Base-by-base conservation (phyloP, 1,140 invertebrate species). In the Cherax destructor region DNA sequence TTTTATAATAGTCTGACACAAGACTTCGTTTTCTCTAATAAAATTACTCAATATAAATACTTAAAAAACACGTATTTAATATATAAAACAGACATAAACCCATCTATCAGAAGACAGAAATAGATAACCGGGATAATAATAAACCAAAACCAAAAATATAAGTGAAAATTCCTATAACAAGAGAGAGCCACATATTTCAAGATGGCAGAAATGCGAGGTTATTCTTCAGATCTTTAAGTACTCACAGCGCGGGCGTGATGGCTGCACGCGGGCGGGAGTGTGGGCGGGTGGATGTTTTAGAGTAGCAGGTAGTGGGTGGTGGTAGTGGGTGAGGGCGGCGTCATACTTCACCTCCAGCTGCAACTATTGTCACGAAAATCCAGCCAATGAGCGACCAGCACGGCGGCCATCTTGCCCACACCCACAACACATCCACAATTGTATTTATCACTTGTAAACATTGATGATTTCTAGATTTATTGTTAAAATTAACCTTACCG, bases 341-440 rank as follows among this genome's bases (percentile, higher is more conserved):
- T 9, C 77, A n/a, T 59, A 65, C 13, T 80, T 59, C 86, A 80
- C 78, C 86, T 76, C 49, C 76, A 30, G 59, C 86, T 80, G 49
- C 30, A 56, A n/a, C 86, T 41, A 80, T 59, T 69, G 76, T 21
- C 59, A 65, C 77, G 86, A 80, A 88, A 88, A 88, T 88, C 69
- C 86, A 88, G 86, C 86, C 86, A 88, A 88, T 88, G 86, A 88
- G 86, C 50, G 61, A 59, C 76, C 77, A 56, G 50, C 50, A 77
- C 86, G 83, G 47, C 86, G 69, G 86, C 86, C 86, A 88, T 88
- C 61, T 61, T 77, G 47, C 0, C 30, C 30, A 41, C 30, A 41
- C 30, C 0, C 30, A 41, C 30, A 41, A 41, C 30, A 41, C 30
- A 41, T 41, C 30, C 30, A 41, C 30, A 1, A 2, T 41, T 1